Evolutionary conservation across 1,140 invertebrate species (phyloP).

Genomic region (Neodiprion virginianus): DNA sequence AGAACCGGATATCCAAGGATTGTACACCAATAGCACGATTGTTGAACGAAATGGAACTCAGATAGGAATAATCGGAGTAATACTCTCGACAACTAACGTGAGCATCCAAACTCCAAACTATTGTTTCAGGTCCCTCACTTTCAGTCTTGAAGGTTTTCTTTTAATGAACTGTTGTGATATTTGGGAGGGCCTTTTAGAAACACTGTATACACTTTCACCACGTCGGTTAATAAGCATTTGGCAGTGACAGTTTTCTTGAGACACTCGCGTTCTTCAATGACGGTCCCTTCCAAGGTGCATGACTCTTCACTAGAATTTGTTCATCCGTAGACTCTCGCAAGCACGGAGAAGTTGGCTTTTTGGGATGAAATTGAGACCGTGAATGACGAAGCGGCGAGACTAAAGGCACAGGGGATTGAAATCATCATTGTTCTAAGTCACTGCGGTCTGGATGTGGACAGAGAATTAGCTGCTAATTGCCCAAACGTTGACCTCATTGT

Average conservation of each 20-base stretch:
- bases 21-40: conserved; percentile 68
- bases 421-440: conserved; percentile 85
- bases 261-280: no score
- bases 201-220: no score
- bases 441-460: conserved; percentile 75
- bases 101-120: conserved; percentile 41
- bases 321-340: conserved; percentile 62
- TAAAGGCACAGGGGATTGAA: conserved; percentile 69
- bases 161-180: no score
- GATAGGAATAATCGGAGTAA: conserved; percentile 85
- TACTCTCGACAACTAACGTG: conserved; percentile 73
- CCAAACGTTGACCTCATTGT: conserved; percentile 80
- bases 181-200: no score
- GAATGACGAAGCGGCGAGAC: conserved; percentile 67
- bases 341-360: conserved; percentile 69
- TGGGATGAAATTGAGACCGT: conserved; percentile 73
- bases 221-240: no score
- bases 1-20: conserved; percentile 67
- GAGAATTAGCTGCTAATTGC: conserved; percentile 70
- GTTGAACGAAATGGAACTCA: conserved; percentile 66
- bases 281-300: no score
- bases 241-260: no score
- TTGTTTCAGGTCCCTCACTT: no score
- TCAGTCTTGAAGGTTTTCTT: no score
- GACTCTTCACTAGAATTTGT: no score